These are phyloP conservation scores for Polyodon spathula DNA, from an alignment of 2,113 vertebrate species.

Conservation along the genomic window DNA sequence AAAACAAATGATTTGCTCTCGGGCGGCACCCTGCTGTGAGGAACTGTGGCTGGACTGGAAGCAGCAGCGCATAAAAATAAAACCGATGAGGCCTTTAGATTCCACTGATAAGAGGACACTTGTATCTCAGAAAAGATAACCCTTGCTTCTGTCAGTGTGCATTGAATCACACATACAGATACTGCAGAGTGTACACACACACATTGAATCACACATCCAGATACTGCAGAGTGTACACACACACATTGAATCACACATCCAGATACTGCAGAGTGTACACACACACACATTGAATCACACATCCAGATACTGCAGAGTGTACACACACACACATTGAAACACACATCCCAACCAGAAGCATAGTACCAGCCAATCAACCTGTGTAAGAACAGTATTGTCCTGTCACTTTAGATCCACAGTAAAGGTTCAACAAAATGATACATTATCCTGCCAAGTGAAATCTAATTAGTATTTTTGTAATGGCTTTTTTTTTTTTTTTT, in stretches of 20 bases:
- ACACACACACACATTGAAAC: too few species aligned
- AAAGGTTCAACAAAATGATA: neutral
- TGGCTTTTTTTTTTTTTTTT: neutral
- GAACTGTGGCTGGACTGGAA: constrained; percentile 22
- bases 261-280: too few species aligned
- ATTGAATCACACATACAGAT: too few species aligned
- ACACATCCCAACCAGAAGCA: constrained; percentile 36
- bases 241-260: too few species aligned
- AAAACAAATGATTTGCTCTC: constrained; percentile 28
- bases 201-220: too few species aligned
- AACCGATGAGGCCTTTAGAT: constrained; percentile 34
- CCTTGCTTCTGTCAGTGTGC: constrained; percentile 40
- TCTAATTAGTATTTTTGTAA: neutral
- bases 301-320: too few species aligned
- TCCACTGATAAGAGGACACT: constrained; percentile 29
- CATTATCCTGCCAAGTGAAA: neutral
- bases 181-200: too few species aligned
- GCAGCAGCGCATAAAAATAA: constrained; percentile 30
- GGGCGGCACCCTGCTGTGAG: constrained; percentile 19
- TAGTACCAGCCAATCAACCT: too few species aligned
- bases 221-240: too few species aligned
- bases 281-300: too few species aligned
- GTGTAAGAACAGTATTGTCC: neutral
- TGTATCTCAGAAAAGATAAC: constrained; percentile 29
- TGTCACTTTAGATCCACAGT: neutral